Conservation (phyloP, 2,797 vertebrate genomes). For the Falco berigora region DNA sequence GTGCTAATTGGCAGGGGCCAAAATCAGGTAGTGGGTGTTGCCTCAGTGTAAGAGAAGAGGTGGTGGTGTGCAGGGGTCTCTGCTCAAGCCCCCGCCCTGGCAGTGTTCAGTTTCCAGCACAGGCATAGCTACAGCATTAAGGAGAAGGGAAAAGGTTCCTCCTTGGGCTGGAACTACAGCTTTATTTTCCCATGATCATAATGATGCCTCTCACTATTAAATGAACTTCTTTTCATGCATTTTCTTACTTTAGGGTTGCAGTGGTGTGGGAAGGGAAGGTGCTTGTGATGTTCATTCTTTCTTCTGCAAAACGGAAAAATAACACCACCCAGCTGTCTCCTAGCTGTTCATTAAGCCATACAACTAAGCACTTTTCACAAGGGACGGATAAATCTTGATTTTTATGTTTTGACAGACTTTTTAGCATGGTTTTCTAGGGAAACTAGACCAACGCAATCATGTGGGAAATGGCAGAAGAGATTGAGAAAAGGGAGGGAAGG, state of each 20-base stretch:
- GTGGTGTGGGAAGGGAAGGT: rapidly evolving
- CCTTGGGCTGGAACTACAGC: not conserved
- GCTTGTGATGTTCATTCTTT: not conserved
- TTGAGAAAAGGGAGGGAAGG: not conserved
- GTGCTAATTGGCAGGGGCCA: not conserved
- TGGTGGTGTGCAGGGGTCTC: not conserved
- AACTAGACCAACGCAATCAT: not conserved
- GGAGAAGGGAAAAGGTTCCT: not conserved
- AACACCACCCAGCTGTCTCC: not conserved
- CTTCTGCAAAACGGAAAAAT: not conserved
- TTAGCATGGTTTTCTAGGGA: not conserved
- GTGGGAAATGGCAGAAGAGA: not conserved
- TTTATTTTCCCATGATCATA: not conserved
- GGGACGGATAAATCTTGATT: not conserved
- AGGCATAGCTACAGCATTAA: not conserved
- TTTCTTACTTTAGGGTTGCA: not conserved
- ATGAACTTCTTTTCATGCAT: not conserved
- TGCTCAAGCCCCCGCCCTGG: not conserved
- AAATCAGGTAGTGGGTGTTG: not conserved
- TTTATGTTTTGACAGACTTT: not conserved
- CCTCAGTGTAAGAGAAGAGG: not conserved
- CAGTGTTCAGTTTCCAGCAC: not conserved
- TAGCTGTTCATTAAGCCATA: not conserved
- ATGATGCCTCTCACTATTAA: not conserved
- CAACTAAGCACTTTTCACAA: not conserved